These are phyloP conservation scores for Papilio machaon DNA, from an alignment of 1,140 invertebrate species.

Conservation along the genomic window DNA sequence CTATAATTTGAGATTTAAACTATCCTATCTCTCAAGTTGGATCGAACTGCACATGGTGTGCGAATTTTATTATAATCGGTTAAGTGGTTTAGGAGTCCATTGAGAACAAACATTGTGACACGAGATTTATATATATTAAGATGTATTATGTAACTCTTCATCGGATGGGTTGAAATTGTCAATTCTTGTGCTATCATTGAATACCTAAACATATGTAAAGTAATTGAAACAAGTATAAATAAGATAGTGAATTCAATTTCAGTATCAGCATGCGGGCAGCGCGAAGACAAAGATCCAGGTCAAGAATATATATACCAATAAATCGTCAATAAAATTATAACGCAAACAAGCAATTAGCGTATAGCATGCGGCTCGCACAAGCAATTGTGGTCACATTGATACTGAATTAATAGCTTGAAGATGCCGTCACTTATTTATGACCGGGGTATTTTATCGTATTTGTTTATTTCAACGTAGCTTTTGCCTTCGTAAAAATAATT, in stretches of 20 bases:
- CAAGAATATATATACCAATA: conserved; percentile 13
- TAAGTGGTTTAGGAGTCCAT: too few relatives aligned
- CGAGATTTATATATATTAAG: too few relatives aligned
- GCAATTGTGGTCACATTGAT: not conserved
- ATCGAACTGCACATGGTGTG: too few relatives aligned
- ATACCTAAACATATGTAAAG: not conserved
- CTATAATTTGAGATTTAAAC: too few relatives aligned
- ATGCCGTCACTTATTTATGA: not conserved
- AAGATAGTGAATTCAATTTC: conserved; percentile 15
- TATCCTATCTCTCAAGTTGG: too few relatives aligned
- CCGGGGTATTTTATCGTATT: too few relatives aligned
- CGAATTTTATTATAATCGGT: too few relatives aligned
- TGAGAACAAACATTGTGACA: too few relatives aligned
- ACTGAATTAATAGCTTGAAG: not conserved
- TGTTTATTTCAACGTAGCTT: too few relatives aligned
- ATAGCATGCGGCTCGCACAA: not conserved
- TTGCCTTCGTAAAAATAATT: too few relatives aligned
- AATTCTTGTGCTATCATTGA: not conserved
- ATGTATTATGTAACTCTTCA: not conserved
- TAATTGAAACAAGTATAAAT: not conserved
- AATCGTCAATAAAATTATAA: conserved; percentile 17
- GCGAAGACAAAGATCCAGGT: conserved; percentile 13
- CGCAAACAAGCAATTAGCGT: conserved; percentile 3
- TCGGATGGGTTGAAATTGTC: not conserved
- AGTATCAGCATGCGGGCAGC: not conserved